Conservation (phyloP, 2,888 invertebrate species). For the Geophilus truncorum region DNA sequence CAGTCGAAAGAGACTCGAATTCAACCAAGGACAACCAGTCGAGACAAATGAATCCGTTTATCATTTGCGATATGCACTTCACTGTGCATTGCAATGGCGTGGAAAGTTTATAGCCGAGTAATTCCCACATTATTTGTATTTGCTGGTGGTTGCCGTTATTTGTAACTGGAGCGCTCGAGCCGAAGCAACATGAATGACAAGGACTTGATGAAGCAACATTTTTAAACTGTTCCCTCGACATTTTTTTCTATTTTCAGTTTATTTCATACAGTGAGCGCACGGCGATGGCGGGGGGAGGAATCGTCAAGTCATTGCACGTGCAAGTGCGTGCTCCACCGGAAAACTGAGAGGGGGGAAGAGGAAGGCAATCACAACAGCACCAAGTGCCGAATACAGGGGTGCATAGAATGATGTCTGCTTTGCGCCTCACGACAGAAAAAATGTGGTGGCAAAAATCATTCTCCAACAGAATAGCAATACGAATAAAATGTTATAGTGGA, state of each 20-base stretch:
- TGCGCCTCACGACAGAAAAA: neutral
- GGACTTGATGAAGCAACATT: neutral
- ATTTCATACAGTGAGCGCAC: neutral
- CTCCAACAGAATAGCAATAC: conserved; percentile 25
- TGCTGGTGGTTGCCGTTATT: neutral
- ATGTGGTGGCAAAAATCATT: conserved; percentile 18
- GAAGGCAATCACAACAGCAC: conserved; percentile 25
- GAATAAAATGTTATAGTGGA: neutral
- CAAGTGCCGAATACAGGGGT: neutral
- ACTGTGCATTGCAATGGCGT: neutral
- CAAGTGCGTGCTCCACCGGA: conserved; percentile 11
- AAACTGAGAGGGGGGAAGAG: neutral
- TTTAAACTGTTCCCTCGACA: conserved; percentile 20
- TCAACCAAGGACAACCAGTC: conserved; percentile 21
- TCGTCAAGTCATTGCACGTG: conserved; percentile 27
- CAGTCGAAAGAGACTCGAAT: neutral
- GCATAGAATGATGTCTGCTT: neutral
- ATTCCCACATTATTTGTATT: neutral
- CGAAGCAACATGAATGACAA: neutral
- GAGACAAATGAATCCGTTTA: conserved; percentile 24
- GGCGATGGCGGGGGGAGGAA: neutral
- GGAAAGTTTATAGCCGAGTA: conserved; percentile 3
- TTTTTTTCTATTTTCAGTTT: conserved; percentile 17
- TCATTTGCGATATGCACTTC: neutral
- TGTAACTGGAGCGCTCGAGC: neutral